Evolutionary conservation across 2,113 vertebrate genomes (phyloP).

Genomic region (Thomomys bottae): DNA sequence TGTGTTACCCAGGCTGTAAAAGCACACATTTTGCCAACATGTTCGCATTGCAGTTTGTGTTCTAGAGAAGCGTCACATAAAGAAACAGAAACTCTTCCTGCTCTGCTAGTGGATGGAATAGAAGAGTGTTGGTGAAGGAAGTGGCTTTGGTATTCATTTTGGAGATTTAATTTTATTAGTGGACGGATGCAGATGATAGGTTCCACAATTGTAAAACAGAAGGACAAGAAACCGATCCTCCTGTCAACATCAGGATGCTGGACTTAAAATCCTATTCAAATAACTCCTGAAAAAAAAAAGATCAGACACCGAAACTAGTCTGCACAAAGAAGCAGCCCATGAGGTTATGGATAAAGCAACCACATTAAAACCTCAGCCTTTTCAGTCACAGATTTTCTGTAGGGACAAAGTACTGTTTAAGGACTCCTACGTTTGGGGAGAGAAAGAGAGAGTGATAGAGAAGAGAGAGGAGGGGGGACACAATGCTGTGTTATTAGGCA

Average conservation of each 20-base stretch:
- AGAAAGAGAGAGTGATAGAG: not conserved
- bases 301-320: conserved; percentile 52
- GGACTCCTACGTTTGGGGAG: conserved; percentile 82
- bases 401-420: conserved; percentile 81
- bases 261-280: conserved; percentile 71
- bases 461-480: not conserved
- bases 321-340: conserved; percentile 72
- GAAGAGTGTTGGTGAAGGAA: conserved; percentile 57
- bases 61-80: conserved; percentile 66
- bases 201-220: conserved; percentile 80
- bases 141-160: conserved; percentile 65
- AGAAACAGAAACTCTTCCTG: conserved; percentile 66
- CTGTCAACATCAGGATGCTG: conserved; percentile 53
- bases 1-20: not conserved
- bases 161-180: conserved; percentile 82
- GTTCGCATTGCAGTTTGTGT: conserved; percentile 63
- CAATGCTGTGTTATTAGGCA: conserved; percentile 76
- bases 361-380: conserved; percentile 74
- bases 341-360: conserved; percentile 78
- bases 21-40: conserved; percentile 66
- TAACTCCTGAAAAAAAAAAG: conserved; percentile 38
- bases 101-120: conserved; percentile 57
- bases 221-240: conserved; percentile 71
- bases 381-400: conserved; percentile 81
- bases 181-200: conserved; percentile 74